Evolutionary conservation across 2,113 vertebrate species (phyloP).

Genomic region (Colaptes auratus): DNA sequence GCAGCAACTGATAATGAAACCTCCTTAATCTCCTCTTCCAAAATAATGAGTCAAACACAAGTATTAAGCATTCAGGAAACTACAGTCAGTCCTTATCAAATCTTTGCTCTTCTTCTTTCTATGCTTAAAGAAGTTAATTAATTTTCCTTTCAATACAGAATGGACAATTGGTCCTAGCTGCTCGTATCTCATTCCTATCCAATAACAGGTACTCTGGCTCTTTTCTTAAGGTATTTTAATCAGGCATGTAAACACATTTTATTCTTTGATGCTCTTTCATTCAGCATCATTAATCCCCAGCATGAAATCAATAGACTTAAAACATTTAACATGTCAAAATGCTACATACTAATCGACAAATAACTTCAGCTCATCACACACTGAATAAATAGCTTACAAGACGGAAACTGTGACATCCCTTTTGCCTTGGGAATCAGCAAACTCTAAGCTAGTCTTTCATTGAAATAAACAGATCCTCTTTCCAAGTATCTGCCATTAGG

Average conservation of each 20-base stretch:
- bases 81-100: constrained; percentile 41
- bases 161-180: not conserved
- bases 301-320: constrained; percentile 73
- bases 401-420: not conserved
- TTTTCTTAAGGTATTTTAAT: constrained; percentile 52
- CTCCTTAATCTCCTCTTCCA: constrained; percentile 55
- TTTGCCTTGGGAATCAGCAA: constrained; percentile 22
- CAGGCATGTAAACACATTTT: constrained; percentile 46
- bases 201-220: constrained; percentile 21
- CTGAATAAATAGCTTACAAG: constrained; percentile 35
- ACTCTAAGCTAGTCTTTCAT: not conserved
- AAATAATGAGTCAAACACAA: constrained; percentile 3
- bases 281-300: constrained; percentile 70
- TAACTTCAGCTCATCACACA: constrained; percentile 42
- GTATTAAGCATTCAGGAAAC: constrained; percentile 22
- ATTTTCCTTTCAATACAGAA: not conserved
- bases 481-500: not conserved
- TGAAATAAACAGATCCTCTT: constrained; percentile 33
- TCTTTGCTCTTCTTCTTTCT: constrained; percentile 23
- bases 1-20: constrained; percentile 41
- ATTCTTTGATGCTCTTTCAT: constrained; percentile 66
- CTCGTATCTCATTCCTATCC: not conserved
- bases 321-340: constrained; percentile 65
- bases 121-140: constrained; percentile 23
- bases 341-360: constrained; percentile 53